These are phyloP conservation scores for Philopotamus ludificatus DNA, from an alignment of 1,140 invertebrate species.

Conservation along the genomic window DNA sequence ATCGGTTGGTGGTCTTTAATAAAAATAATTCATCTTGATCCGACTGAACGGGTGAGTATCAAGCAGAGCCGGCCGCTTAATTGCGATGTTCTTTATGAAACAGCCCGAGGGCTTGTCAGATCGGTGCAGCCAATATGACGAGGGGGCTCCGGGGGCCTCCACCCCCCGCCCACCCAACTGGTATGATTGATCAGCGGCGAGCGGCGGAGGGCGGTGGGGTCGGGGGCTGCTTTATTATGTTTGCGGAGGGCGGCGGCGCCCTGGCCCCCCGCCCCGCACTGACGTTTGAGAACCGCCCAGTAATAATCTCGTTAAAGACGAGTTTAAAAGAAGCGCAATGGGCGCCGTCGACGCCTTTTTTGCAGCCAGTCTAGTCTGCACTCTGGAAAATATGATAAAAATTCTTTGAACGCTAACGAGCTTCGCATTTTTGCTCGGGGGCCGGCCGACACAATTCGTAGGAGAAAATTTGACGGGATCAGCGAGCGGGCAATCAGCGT, in stretches of 20 bases:
- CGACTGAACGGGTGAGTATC: too few species aligned
- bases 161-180: neutral
- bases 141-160: neutral
- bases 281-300: neutral
- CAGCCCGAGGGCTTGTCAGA: constrained; percentile 15
- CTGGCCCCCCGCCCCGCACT: constrained; percentile 1
- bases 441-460: neutral
- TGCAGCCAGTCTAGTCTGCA: constrained; percentile 12
- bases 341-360: neutral
- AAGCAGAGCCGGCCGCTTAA: constrained; percentile 12
- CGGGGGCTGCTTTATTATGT: constrained; percentile 31
- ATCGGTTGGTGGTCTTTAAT: too few species aligned
- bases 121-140: constrained; percentile 17
- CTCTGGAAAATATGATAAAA: constrained; percentile 4
- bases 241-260: constrained; percentile 14
- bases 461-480: too few species aligned
- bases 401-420: constrained; percentile 9
- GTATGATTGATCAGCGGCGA: constrained; percentile 30
- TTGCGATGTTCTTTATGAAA: constrained; percentile 29
- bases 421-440: neutral
- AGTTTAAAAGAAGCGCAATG: constrained; percentile 10
- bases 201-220: neutral
- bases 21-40: too few species aligned
- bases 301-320: constrained; percentile 13
- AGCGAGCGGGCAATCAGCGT: too few species aligned